A percentile compares a stretch with the other conserved stretches of the same genome.
phyloP scores from a whole-genome alignment of 2,797 vertebrate genomes.

The Nasua narica region DNA sequence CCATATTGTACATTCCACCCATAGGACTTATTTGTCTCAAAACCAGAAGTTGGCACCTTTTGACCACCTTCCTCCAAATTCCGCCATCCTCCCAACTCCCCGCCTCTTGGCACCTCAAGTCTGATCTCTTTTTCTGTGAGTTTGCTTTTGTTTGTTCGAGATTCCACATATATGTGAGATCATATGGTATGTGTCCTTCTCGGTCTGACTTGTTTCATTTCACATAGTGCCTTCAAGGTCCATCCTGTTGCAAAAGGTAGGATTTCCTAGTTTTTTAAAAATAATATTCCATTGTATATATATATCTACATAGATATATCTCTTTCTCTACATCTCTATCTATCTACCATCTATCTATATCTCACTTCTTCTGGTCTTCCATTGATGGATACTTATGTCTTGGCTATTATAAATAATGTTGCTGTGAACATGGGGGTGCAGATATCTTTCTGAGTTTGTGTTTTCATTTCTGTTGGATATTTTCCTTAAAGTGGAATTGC shows the following conservation, averaged over 20 bases:
- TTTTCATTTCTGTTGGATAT: not conserved
- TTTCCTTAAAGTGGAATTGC: not conserved
- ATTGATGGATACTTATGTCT: not conserved
- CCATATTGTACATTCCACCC: rapidly evolving
- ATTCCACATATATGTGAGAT: not conserved
- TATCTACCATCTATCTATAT: too few relatives aligned
- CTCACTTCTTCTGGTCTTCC: not conserved
- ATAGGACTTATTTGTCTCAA: not conserved
- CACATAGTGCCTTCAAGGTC: not conserved
- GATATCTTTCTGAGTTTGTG: not conserved
- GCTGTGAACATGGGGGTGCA: not conserved
- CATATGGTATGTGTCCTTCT: not conserved
- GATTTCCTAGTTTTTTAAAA: not conserved
- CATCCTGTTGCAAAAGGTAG: not conserved
- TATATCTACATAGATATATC: not conserved
- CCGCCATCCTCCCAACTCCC: not conserved
- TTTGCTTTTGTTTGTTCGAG: not conserved
- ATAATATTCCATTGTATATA: not conserved
- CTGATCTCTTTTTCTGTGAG: not conserved
- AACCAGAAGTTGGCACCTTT: not conserved
- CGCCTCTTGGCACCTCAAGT: not conserved
- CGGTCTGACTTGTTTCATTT: not conserved
- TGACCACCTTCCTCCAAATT: not conserved
- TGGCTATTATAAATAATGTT: not conserved
- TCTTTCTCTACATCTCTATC: not conserved